These are phyloP conservation scores for Protosalanx chinensis DNA, from an alignment of 2,797 vertebrate genomes.

Conservation along the genomic window DNA sequence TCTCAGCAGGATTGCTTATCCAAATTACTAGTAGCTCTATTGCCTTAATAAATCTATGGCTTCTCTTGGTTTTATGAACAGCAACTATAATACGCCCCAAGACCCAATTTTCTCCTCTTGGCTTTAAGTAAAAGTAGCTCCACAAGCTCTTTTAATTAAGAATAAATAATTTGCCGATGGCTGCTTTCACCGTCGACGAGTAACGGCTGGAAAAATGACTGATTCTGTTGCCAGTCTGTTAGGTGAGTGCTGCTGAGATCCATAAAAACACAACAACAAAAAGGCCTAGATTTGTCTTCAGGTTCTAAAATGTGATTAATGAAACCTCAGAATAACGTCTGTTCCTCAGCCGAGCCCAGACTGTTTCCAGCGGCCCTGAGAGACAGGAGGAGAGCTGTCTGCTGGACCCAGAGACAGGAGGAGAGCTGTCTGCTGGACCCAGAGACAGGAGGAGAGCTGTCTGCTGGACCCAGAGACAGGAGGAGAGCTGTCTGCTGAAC, in stretches of 20 bases:
- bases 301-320: conserved; percentile 45
- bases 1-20: conserved; percentile 45
- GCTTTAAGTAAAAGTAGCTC: conserved; percentile 44
- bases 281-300: conserved; percentile 44
- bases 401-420: conserved; percentile 37
- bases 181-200: conserved; percentile 45
- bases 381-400: not conserved
- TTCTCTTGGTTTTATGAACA: conserved; percentile 56
- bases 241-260: conserved; percentile 46
- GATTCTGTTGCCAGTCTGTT: conserved; percentile 41
- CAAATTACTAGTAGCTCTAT: conserved; percentile 56
- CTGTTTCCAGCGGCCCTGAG: conserved; percentile 33
- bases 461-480: conserved; percentile 44
- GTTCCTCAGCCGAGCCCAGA: conserved; percentile 38
- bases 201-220: conserved; percentile 44
- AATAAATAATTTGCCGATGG: conserved; percentile 53
- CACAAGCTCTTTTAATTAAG: conserved; percentile 55
- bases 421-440: conserved; percentile 28
- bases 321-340: conserved; percentile 37
- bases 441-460: conserved; percentile 18
- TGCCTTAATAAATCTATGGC: conserved; percentile 53
- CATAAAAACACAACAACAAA: conserved; percentile 36
- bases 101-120: conserved; percentile 35
- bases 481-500: conserved; percentile 34
- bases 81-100: conserved; percentile 40